Evolutionary conservation across 2,113 vertebrate genomes (phyloP), one percentile per base, ranked within the genome.

Genomic region (Panthera tigris): DNA sequence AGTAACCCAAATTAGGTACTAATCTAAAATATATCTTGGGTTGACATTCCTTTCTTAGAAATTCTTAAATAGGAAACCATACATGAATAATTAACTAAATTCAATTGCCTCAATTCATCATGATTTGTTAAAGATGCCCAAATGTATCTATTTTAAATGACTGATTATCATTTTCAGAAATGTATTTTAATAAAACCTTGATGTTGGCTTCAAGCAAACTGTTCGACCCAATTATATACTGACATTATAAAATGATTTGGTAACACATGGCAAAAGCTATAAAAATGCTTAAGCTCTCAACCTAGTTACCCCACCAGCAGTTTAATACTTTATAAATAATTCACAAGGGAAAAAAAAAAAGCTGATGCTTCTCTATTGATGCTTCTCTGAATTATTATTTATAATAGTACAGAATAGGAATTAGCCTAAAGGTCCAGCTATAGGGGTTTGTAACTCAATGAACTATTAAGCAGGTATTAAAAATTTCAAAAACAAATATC

Each of bases 51-150:
- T 96, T 96, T 91, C 48, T 86, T 13, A 93, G 88, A 94, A 97
- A 95, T 81, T 97, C 66, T 97, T 88, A 90, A 90, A 88, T 94
- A 91, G 84, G 88, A 98, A 98, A 91, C 29, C 71, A 97, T 36
- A 95, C 87, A 94, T 97, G 83, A 98, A 97, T 96, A 97, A 98
- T 98, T 96, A 97, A 97, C n/a, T 57, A 95, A 81, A 85, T 85
- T 97, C 83, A 96, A 97, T 97, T 97, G 94, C 88, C 90, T 89
- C 91, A 96, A 91, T 96, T 97, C 66, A 97, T 97, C 95, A 97
- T 95, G 84, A 92, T 97, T 96, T 97, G 89, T 94, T 97, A 94
- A 97, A 94, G 61, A 97, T 92, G 95, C 61, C 79, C 65, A 90
- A 93, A 96, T 92, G 87, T 95, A 89, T 82, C 90, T 95, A 93